phyloP scores from a whole-genome alignment of 2,888 invertebrate species.

The Caenorhabditis japonica region DNA sequence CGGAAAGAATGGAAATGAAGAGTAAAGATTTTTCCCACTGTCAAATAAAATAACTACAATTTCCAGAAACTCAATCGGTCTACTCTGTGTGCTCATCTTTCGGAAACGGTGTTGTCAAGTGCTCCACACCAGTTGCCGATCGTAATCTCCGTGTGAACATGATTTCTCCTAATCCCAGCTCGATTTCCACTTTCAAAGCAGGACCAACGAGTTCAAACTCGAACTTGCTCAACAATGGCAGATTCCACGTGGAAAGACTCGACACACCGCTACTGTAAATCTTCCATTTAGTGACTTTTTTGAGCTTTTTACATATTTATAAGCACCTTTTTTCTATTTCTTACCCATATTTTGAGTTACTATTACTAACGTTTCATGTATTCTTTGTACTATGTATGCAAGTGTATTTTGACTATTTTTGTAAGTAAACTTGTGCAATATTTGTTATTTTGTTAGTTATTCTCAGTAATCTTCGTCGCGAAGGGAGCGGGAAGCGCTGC shows the following conservation, averaged over 20 bases:
- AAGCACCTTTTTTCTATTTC: no score
- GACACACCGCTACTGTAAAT: slow-evolving; percentile 18
- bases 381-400: no score
- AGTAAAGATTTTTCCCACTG: slow-evolving; percentile 1
- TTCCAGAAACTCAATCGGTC: slow-evolving; percentile 47
- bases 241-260: slow-evolving; percentile 35
- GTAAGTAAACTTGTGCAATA: no score
- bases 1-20: slow-evolving; percentile 6
- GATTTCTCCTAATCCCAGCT: background rate
- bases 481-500: no score
- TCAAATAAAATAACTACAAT: background rate
- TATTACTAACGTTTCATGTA: no score
- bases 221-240: slow-evolving; percentile 11
- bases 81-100: slow-evolving; percentile 50
- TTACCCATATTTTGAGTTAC: no score
- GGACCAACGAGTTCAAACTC: background rate
- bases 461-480: no score
- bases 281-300: background rate
- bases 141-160: background rate
- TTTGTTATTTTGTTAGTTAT: no score
- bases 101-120: slow-evolving; percentile 36
- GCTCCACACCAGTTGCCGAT: slow-evolving; percentile 34
- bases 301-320: no score
- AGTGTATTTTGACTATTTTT: no score
- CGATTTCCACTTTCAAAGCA: slow-evolving; percentile 34